Conservation (phyloP, 2,888 invertebrate species). For the Phengaris alcon region DNA sequence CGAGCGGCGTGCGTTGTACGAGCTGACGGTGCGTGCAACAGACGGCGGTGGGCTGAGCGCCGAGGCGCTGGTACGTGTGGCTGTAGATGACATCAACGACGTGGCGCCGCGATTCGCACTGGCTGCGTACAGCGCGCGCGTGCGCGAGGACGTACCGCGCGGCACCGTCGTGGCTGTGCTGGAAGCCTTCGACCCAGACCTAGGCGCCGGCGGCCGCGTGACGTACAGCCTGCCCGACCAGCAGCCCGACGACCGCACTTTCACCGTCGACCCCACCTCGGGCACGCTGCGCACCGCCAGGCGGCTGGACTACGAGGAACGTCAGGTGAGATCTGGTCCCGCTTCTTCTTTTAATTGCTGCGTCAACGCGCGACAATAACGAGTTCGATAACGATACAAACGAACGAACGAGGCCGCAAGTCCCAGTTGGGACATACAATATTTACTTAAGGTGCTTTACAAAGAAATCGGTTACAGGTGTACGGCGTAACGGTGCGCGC, state of each 20-base stretch:
- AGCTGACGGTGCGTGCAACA: slow-evolving; percentile 87
- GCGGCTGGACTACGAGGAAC: slow-evolving; percentile 91
- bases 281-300: slow-evolving; percentile 91
- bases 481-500: slow-evolving; percentile 93
- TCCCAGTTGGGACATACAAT: not conserved
- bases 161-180: slow-evolving; percentile 93
- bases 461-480: slow-evolving; percentile 59
- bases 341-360: too few relatives aligned
- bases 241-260: slow-evolving; percentile 82
- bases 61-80: slow-evolving; percentile 89
- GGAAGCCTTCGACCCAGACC: slow-evolving; percentile 89
- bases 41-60: slow-evolving; percentile 89
- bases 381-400: too few relatives aligned
- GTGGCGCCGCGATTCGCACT: slow-evolving; percentile 91
- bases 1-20: slow-evolving; percentile 90
- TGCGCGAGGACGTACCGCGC: slow-evolving; percentile 93
- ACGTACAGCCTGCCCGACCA: slow-evolving; percentile 88
- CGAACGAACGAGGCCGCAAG: too few relatives aligned
- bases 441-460: not conserved
- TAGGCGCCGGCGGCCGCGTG: slow-evolving; percentile 89
- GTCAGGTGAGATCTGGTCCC: slow-evolving; percentile 75
- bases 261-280: slow-evolving; percentile 90
- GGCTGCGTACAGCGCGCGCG: slow-evolving; percentile 86
- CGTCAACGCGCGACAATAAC: too few relatives aligned
- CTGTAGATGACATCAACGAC: slow-evolving; percentile 94